Evolutionary conservation across 2,797 vertebrate genomes (phyloP), one percentile per base, ranked within the genome.

Genomic region (Sebastes minor): DNA sequence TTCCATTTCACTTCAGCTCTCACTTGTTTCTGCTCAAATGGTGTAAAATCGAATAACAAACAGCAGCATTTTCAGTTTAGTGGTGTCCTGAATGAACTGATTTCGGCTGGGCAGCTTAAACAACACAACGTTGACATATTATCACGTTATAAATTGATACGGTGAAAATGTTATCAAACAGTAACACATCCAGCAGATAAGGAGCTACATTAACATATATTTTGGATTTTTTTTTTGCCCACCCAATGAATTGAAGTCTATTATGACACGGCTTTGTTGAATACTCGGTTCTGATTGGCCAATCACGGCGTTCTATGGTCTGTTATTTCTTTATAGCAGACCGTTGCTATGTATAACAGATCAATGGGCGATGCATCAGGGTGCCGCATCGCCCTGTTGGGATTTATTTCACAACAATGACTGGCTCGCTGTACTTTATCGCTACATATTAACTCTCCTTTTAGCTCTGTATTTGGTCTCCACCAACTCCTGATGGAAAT

Each of bases 21-120:
- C 61, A 33, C 66, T 79, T 64, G 27, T 59, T 9, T 74, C 67
- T 72, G 70, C 69, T 71, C 33, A 71, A 57, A 46, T 2, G 23
- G 30, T 52, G 52, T 74, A 73, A 62, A 61, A 30, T 49, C 32
- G 64, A 74, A 81, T 60, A 75, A 83, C 61, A 72, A 74, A 66
- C 59, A 28, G 64, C 28, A 66, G 68, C 76, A 33, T 56, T 62
- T 62, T 79, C 46, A 14, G 62, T 46, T 46, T 46, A 46, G 42
- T 32, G n/a, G 42, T 32, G 20, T 11, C 5, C 11, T 66, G 52
- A n/a, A 30, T 30, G 2, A 18, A 35, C 27, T 20, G 9, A 62
- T 46, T 23, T 70, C 35, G 20, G 53, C 5, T 0, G 10, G 14
- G 8, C 20, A 73, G 22, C n/a, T 5, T 20, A 30, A 53, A 61